These are phyloP conservation scores for Idaea dimidiata DNA, from an alignment of 2,888 invertebrate species.

Conservation along the genomic window DNA sequence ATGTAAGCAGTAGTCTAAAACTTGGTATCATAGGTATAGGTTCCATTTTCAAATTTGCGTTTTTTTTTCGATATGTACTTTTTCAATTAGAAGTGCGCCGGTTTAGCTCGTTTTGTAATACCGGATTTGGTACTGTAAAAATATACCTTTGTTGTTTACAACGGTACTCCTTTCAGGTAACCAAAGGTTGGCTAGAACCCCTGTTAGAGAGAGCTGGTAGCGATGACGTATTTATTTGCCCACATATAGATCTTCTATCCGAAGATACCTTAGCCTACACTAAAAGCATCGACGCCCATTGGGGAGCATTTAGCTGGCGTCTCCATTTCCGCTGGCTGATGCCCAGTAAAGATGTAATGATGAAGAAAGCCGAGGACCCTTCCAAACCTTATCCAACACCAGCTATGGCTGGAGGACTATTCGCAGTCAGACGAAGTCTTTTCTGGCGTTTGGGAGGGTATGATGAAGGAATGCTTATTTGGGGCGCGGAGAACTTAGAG, in stretches of 20 bases:
- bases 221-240: conserved; percentile 74
- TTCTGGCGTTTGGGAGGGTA: conserved; percentile 93
- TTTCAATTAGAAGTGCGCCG: not conserved
- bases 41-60: not conserved
- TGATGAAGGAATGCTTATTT: conserved; percentile 89
- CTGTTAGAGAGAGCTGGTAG: conserved; percentile 77
- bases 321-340: conserved; percentile 95
- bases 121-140: not conserved
- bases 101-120: not conserved
- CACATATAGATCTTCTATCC: conserved; percentile 86
- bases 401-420: conserved; percentile 97
- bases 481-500: conserved; percentile 99
- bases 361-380: conserved; percentile 82
- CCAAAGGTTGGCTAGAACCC: conserved; percentile 83
- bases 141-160: not conserved
- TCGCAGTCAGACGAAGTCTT: conserved; percentile 91
- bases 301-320: conserved; percentile 99
- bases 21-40: no score
- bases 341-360: conserved; percentile 84
- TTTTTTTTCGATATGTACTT: no score
- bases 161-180: conserved; percentile 52
- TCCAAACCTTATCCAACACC: conserved; percentile 89
- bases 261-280: conserved; percentile 98
- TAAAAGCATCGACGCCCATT: conserved; percentile 96
- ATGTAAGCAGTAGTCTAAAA: conserved; percentile 8